Base-by-base conservation (phyloP, 2,113 vertebrate genomes). In the Hymenochirus boettgeri region DNA sequence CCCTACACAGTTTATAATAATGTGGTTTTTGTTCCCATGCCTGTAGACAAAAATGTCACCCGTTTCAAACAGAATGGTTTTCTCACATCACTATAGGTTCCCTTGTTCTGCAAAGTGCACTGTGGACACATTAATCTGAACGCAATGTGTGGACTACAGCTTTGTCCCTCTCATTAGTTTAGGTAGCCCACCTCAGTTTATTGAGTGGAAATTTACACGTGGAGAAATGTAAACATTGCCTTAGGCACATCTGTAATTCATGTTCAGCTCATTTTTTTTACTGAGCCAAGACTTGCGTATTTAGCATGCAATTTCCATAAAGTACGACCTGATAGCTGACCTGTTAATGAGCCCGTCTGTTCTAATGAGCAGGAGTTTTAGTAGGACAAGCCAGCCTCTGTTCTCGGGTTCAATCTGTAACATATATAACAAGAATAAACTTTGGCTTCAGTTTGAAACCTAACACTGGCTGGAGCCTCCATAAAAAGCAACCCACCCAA, bases 351-450 rank as follows among this genome's bases (percentile, higher is more conserved):
- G 56, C 18, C 57, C 57, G 56, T 60, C 65, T 69, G 65, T 69
- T 69, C 65, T 67, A 57, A 56, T 13, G 65, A 60, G 65, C 56
- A 29, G 65, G 56, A 67, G 46, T 69, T 69, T 60, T 69, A 69
- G 57, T 60, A 60, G 65, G 65, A 60, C 56, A 69, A 69, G 48
- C 59, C n/a, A 60, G 65, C 65, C 65, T 69, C 65, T 69, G 65
- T 69, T 69, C 65, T 69, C 57, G 57, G 65, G 65, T 69, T 69
- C 65, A 69, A 69, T 69, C 56, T 69, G 65, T 69, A 60, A 69
- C 65, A 69, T 60, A 69, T 69, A 69, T 69, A 59, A 69, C 65
- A 69, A 69, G 65, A 69, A 69, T 69, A 69, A 69, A 69, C 65
- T 69, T 58, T 69, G 65, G 65, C 65, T 69, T 69, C 56, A 60